Evolutionary conservation across 2,888 invertebrate species (phyloP), one percentile per base, ranked within the genome.

Genomic region (Lumbricus terrestris): DNA sequence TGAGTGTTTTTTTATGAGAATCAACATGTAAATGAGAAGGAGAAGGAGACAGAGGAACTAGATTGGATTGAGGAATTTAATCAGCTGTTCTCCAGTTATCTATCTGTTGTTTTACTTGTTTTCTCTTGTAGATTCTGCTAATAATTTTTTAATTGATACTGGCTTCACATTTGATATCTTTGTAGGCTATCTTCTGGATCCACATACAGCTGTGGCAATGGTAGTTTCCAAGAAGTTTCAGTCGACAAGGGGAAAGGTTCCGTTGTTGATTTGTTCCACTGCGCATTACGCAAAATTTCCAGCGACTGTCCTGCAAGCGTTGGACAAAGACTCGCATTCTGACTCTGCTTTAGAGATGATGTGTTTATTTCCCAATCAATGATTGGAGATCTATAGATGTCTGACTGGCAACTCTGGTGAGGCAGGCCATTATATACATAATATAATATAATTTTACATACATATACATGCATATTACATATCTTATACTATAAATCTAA

Each of bases 121-220:
- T 85, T 69, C 35, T 33, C 8, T 34, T 89, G 35, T 37, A 88
- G 38, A 88, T 88, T 88, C 29, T 37, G 23, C 15, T n/a, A n/a
- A n/a, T n/a, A n/a, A n/a, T n/a, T n/a, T n/a, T n/a, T n/a, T n/a
- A 34, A 29, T 23, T 35, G 23, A 88, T 38, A 34, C 88, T 29
- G 34, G 88, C 88, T 88, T n/a, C 8, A 88, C 13, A 29, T 83
- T 29, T 42, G 54, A 85, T 69, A 47, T 23, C 33, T 29, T 85
- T 89, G 8, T 91, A 94, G 94, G 93, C 23, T 94, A 94, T 90
- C 90, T 94, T 29, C 88, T 94, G 88, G 94, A 94, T 88, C 93
- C 94, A 8, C 94, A 94, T 91, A 94, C 94, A 6, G 93, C 94
- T 54, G 94, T 94, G 3, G 94, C 93, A 2, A 93, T 93, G 88